phyloP scores from a whole-genome alignment of 2,888 invertebrate genomes.

The Lottia scabra region DNA sequence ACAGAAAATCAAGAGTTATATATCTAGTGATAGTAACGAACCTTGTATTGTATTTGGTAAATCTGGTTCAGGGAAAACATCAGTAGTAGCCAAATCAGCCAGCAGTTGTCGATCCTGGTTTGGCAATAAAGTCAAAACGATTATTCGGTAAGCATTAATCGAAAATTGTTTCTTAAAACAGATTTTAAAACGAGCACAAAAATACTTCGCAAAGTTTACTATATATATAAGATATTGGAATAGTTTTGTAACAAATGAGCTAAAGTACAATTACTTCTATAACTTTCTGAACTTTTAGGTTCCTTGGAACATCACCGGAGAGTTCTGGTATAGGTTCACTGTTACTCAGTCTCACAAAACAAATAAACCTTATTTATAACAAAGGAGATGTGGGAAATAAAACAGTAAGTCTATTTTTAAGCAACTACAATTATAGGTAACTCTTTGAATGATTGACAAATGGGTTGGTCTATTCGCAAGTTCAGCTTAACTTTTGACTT shows the following conservation, averaged over 20 bases:
- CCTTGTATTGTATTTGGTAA: constrained; percentile 83
- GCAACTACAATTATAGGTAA: no score
- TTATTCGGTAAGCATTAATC: constrained; percentile 38
- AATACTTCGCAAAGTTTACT: no score
- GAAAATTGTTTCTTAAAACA: no score
- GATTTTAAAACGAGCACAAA: no score
- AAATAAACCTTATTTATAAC: constrained; percentile 12
- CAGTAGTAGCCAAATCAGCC: constrained; percentile 81
- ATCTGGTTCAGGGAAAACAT: constrained; percentile 86
- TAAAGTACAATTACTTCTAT: no score
- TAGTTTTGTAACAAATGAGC: no score
- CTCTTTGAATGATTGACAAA: no score
- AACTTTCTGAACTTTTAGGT: constrained; percentile 25
- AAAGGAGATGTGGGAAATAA: not conserved
- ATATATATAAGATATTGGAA: no score
- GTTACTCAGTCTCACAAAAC: constrained; percentile 17
- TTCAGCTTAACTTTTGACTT: no score
- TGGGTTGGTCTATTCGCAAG: no score
- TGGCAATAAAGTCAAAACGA: constrained; percentile 30
- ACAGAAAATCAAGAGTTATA: constrained; percentile 43
- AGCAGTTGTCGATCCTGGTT: constrained; percentile 35
- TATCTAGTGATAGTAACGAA: constrained; percentile 63
- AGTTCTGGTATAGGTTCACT: constrained; percentile 31
- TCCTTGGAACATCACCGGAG: constrained; percentile 42
- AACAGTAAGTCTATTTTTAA: no score